phyloP scores from a whole-genome alignment of 2,797 vertebrate genomes.

The Crocodylus rhombifer region DNA sequence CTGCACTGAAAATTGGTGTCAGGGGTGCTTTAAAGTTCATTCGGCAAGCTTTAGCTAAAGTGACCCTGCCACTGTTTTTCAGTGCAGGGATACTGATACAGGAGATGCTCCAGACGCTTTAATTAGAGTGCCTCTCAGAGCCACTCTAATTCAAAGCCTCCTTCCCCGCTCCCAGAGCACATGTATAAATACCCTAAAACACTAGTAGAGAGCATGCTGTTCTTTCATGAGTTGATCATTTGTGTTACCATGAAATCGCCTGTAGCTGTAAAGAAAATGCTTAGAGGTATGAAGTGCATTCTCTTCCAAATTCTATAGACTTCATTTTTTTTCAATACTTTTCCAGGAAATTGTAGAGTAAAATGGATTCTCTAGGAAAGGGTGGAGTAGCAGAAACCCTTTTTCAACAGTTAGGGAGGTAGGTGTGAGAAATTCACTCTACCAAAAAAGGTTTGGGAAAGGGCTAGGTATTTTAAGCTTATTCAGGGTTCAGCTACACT shows the following conservation, averaged over 20 bases:
- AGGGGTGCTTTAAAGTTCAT: too few relatives aligned
- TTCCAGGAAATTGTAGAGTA: neutral
- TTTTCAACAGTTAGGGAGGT: too few relatives aligned
- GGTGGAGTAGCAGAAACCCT: neutral
- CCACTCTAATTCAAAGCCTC: too few relatives aligned
- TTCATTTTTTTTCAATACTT: neutral
- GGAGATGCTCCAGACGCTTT: too few relatives aligned
- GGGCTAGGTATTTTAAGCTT: neutral
- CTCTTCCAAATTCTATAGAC: neutral
- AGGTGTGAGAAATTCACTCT: neutral
- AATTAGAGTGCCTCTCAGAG: too few relatives aligned
- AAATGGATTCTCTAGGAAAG: neutral
- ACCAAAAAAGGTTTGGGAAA: neutral
- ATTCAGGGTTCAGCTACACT: neutral
- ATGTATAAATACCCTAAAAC: too few relatives aligned
- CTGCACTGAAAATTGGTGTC: too few relatives aligned
- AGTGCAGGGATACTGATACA: too few relatives aligned
- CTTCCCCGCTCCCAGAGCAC: too few relatives aligned
- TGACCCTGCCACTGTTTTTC: too few relatives aligned
- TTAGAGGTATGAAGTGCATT: accelerated
- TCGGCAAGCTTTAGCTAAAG: too few relatives aligned
- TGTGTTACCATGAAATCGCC: neutral
- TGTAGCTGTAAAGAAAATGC: neutral
- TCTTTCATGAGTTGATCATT: neutral
- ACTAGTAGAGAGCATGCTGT: too few relatives aligned